Base-by-base conservation (phyloP, 2,888 invertebrate genomes). In the Anorthoa munda region DNA sequence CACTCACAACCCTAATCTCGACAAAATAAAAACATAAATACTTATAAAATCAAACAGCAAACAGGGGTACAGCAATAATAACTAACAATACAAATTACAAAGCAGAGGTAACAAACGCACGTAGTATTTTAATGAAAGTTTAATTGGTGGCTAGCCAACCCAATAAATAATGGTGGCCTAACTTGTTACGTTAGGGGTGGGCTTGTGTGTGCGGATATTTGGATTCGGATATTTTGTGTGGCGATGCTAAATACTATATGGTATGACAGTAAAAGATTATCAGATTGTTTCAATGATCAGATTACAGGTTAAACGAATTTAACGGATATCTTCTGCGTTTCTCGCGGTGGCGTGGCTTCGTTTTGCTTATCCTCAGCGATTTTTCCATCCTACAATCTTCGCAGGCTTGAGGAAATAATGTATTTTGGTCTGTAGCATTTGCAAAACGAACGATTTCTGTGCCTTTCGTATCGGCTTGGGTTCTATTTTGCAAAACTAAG, bases 41-140 rank as follows among this genome's bases (percentile, higher is more conserved):
- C 66, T 71, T 48, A 55, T 56, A 72, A 74, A 78, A 72, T 60
- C 71, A 71, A 31, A 69, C 48, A 66, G 23, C 45, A 68, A 60
- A 65, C 63, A 11, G 67, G 59, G 48, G 39, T 18, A 61, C 31
- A 73, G 75, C 73, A 70, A 69, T 65, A 75, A 66, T 72, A 72
- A 83, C 61, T 74, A 78, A 83, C 77, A 84, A 79, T 77, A 81
- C 72, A 73, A 72, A 79, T 79, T 77, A 75, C 71, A 72, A 77
- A 81, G 63, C 71, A 58, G 23, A 65, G 76, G 83, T 78, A 81
- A 81, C 81, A 73, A 77, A 76, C 70, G 83, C 77, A 76, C 68
- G 83, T 78, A 84, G 77, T 85, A 85, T 85, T 89, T 89, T 88
- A 88, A 89, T 89, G 87, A 88, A 87, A 88, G 70, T 87, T 86